Percentiles rank a stretch among this genome's conserved stretches.
Evolutionary conservation across 2,888 invertebrate species (phyloP).

Genomic region (Lepidocyrtoides sp.): DNA sequence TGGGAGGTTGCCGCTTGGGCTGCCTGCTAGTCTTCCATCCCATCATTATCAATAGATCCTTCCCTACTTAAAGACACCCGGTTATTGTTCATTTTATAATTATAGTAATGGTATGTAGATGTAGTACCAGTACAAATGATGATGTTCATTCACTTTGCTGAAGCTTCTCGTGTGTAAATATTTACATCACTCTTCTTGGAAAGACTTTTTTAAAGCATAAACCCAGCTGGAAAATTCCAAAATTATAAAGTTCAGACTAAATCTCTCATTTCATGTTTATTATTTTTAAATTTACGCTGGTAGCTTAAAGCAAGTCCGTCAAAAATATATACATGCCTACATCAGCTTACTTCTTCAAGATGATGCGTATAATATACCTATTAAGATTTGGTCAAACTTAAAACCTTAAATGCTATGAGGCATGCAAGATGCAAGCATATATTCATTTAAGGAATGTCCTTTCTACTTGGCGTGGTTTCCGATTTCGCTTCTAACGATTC

Average conservation of each 20-base stretch:
- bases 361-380: no score
- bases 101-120: neutral
- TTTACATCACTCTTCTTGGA: conserved; percentile 10
- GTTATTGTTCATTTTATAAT: neutral
- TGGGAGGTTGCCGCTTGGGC: conserved; percentile 34
- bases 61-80: neutral
- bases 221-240: neutral
- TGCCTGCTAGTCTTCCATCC: neutral
- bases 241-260: neutral
- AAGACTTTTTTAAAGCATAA: conserved; percentile 34
- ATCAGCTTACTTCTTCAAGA: no score
- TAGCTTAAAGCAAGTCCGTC: neutral
- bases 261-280: neutral
- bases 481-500: neutral
- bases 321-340: no score
- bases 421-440: no score
- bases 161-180: conserved; percentile 47
- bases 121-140: neutral
- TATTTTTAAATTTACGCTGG: neutral
- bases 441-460: no score
- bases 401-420: no score
- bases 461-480: neutral
- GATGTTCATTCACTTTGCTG: neutral
- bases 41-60: conserved; percentile 7
- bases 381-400: no score